Conservation (phyloP, 2,113 vertebrate species). For the Fulmarus glacialis region DNA sequence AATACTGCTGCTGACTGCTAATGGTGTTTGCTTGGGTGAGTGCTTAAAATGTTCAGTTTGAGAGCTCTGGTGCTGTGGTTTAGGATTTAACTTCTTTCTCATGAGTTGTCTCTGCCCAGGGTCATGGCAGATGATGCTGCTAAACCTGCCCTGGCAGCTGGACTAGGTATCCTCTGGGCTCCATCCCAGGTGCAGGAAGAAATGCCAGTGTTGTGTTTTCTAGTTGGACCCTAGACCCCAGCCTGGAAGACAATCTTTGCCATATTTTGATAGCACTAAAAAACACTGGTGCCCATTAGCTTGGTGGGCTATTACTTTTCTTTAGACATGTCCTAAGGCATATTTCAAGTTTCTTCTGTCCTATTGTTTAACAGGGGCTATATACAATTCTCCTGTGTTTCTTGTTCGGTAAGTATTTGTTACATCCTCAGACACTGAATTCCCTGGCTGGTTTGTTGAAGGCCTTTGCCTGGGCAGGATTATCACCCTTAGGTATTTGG, state of each 20-base stretch:
- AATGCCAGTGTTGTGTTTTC: background rate
- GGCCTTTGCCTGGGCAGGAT: background rate
- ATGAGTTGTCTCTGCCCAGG: background rate
- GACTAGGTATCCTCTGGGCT: background rate
- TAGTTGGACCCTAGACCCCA: background rate
- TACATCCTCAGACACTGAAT: background rate
- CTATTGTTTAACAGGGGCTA: background rate
- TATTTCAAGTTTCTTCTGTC: background rate
- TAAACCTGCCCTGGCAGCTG: background rate
- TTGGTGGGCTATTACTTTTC: background rate
- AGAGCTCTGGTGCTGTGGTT: background rate
- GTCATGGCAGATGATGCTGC: background rate
- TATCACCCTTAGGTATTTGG: background rate
- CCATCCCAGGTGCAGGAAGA: background rate
- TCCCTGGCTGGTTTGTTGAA: background rate
- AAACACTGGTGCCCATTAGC: background rate
- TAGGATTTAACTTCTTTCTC: background rate
- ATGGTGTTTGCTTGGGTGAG: background rate
- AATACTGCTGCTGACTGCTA: background rate
- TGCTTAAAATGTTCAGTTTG: background rate
- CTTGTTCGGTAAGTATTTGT: background rate
- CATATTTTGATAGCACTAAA: background rate
- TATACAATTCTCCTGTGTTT: background rate
- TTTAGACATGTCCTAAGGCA: background rate
- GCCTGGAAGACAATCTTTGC: background rate